Evolutionary conservation across 2,113 vertebrate species (phyloP).

Genomic region (Notothenia rossii): DNA sequence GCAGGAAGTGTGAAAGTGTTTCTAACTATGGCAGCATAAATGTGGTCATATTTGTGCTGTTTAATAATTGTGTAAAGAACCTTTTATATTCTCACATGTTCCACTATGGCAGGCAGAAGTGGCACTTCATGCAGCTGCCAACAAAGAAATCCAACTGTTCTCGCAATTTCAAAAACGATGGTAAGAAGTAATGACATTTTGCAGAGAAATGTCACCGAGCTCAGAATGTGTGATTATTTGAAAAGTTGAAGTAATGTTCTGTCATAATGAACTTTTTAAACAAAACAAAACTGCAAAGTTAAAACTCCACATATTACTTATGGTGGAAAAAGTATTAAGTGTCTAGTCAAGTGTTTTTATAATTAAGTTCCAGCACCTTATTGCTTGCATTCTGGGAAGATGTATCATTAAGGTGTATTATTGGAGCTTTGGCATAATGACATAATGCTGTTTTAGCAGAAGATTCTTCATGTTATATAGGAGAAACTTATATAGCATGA

Average conservation of each 20-base stretch:
- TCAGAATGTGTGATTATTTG: not conserved
- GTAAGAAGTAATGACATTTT: slow-evolving; percentile 15
- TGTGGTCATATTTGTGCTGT: not conserved
- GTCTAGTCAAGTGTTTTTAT: slow-evolving; percentile 22
- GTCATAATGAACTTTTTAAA: not conserved
- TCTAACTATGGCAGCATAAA: not conserved
- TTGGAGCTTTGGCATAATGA: slow-evolving; percentile 50
- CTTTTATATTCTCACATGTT: not conserved
- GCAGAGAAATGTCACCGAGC: not conserved
- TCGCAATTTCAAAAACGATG: not conserved
- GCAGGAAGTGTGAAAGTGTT: not conserved
- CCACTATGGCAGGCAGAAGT: not conserved
- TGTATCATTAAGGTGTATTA: slow-evolving; percentile 51
- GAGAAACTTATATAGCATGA: slow-evolving; percentile 36
- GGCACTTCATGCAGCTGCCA: not conserved
- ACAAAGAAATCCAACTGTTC: not conserved
- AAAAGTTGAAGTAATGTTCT: not conserved
- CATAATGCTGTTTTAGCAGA: slow-evolving; percentile 39
- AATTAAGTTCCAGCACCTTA: slow-evolving; percentile 42
- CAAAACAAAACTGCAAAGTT: slow-evolving; percentile 10
- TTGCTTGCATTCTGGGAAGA: slow-evolving; percentile 32
- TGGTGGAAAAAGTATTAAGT: slow-evolving; percentile 11
- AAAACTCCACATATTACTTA: not conserved
- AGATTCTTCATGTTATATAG: slow-evolving; percentile 17
- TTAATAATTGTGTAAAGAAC: not conserved